These are phyloP conservation scores for Magallana ariakensis DNA, from an alignment of 1,140 invertebrate genomes.

Conservation along the genomic window DNA sequence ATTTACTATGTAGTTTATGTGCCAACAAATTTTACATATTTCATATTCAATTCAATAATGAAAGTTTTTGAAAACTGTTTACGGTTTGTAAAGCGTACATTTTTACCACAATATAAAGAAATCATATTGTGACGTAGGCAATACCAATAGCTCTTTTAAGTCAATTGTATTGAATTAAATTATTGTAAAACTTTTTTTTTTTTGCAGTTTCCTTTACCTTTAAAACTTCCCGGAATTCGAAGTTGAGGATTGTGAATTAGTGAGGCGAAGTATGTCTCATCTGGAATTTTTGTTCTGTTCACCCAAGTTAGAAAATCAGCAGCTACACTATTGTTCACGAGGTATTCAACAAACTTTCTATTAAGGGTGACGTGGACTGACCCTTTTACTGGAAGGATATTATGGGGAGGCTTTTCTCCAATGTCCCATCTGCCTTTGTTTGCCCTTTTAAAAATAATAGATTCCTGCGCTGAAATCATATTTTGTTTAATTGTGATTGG, in stretches of 20 bases:
- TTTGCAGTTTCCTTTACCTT: slow-evolving; percentile 49
- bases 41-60: too few relatives aligned
- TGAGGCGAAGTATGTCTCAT: slow-evolving; percentile 70
- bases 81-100: too few relatives aligned
- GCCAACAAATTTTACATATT: too few relatives aligned
- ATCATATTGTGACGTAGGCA: too few relatives aligned
- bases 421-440: slow-evolving; percentile 12
- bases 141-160: too few relatives aligned
- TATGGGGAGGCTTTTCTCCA: slow-evolving; percentile 48
- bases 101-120: too few relatives aligned
- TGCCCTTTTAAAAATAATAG: slow-evolving; percentile 2
- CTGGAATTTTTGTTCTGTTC: slow-evolving; percentile 61
- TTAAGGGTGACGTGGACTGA: slow-evolving; percentile 60
- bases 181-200: too few relatives aligned
- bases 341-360: slow-evolving; percentile 69
- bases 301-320: slow-evolving; percentile 68
- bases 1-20: too few relatives aligned
- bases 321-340: slow-evolving; percentile 59
- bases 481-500: too few relatives aligned
- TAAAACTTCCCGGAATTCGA: slow-evolving; percentile 63
- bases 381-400: slow-evolving; percentile 63
- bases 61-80: too few relatives aligned
- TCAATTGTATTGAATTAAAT: too few relatives aligned
- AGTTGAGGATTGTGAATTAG: slow-evolving; percentile 69
- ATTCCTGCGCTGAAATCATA: not conserved